Conservation (phyloP, 2,888 invertebrate species). For the Amiota mariae region DNA sequence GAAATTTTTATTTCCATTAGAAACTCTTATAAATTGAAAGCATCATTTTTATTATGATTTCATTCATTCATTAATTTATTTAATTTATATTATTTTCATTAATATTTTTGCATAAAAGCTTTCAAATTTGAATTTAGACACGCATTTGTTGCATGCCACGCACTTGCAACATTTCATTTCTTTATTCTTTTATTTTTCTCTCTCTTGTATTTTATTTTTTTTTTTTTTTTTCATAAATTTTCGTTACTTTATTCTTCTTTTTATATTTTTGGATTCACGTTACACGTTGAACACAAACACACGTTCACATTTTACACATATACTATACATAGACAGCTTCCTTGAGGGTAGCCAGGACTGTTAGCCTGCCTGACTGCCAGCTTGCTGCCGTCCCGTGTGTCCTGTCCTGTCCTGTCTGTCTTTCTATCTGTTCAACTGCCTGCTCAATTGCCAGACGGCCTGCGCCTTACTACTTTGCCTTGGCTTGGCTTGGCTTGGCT, state of each 20-base stretch:
- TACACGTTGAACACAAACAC: not conserved
- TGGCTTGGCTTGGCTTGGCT: slow-evolving; percentile 27
- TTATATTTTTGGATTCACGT: not conserved
- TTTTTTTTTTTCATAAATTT: not conserved
- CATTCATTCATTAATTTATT: not conserved
- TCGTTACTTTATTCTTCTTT: slow-evolving; percentile 8
- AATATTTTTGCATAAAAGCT: not conserved
- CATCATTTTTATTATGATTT: not conserved
- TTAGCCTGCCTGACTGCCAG: not conserved
- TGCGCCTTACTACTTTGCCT: not conserved
- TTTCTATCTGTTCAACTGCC: slow-evolving; percentile 26
- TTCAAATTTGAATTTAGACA: not conserved
- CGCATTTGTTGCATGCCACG: slow-evolving; percentile 12
- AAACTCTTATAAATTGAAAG: no score
- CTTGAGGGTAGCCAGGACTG: slow-evolving; percentile 7
- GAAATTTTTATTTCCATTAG: no score
- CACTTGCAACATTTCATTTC: not conserved
- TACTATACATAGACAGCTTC: slow-evolving; percentile 5
- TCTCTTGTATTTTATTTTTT: no score
- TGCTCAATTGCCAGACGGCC: slow-evolving; percentile 27
- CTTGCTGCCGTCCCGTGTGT: slow-evolving; percentile 25
- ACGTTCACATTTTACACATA: not conserved
- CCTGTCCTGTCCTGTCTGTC: not conserved
- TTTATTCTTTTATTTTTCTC: not conserved
- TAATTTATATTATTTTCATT: not conserved